Evolutionary conservation across 2,888 invertebrate genomes (phyloP), one percentile per base, ranked within the genome.

Genomic region (Tuberolachnus salignus): DNA sequence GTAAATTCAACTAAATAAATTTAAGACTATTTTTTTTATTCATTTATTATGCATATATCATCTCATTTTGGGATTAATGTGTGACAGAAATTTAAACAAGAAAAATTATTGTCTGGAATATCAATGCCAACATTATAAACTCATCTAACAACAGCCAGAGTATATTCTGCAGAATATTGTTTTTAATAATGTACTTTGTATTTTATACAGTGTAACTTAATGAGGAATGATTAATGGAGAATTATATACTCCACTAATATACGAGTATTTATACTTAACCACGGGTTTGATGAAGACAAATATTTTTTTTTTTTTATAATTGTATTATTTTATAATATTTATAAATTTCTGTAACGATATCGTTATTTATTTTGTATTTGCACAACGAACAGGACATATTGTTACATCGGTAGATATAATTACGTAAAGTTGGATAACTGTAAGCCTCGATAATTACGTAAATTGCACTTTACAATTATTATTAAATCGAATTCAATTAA

Each of bases 71-170:
- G 16, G 44, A 70, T 57, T 57, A 70, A 44, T 23, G 57, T 44
- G 14, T 70, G 57, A 23, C 70, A 70, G 9, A 16, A 57, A 55
- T 57, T 16, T 44, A 70, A 57, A 70, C 55, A 70, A 70, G 42
- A 21, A 44, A 44, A 70, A 57, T 57, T 57, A 57, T 70, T 57
- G 53, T 44, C 23, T 44, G 11, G 11, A 16, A 44, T 57, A 57
- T 70, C 70, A 46, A 57, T 6, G n/a, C 51, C 34, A 51, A 49
- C 11, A 14, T 55, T 6, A 69, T n/a, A n/a, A 67, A 34, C 19
- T 42, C 26, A 21, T n/a, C 9, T 64, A 63, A 63, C 8, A 64
- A 44, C n/a, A 53, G 21, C 3, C 53, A 2, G 44, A 6, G 8
- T 16, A 19, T 19, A 9, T 64, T 14, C 23, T 21, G 21, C 16